A percentile compares a stretch with the other conserved stretches of the same genome.
phyloP scores from a whole-genome alignment of 2,797 vertebrate species.

The Emydoidea blandingii region DNA sequence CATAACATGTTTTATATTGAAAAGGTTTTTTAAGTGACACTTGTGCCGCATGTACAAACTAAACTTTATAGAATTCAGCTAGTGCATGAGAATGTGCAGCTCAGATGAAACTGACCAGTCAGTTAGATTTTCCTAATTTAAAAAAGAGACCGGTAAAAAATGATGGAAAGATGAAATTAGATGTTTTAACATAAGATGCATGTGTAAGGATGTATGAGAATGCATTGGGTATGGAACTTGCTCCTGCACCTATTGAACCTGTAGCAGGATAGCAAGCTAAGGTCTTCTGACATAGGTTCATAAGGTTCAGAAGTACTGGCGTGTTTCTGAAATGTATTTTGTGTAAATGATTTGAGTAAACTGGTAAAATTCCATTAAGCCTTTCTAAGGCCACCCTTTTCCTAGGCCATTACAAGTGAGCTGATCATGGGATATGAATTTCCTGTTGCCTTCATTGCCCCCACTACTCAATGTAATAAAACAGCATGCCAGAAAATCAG shows the following conservation, averaged over 20 bases:
- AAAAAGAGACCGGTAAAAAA: background rate
- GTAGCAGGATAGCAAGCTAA: fast-evolving
- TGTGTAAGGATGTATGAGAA: fast-evolving
- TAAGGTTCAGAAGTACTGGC: background rate
- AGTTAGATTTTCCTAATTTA: background rate
- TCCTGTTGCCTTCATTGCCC: conserved; percentile 21
- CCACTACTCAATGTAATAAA: background rate
- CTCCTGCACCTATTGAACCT: fast-evolving
- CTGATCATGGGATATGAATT: background rate
- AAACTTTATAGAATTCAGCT: background rate
- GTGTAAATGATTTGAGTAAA: background rate
- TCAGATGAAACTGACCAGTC: background rate
- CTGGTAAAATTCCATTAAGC: conserved; percentile 48
- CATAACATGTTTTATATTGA: fast-evolving
- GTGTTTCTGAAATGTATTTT: fast-evolving
- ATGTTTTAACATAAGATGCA: fast-evolving
- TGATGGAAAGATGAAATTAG: background rate
- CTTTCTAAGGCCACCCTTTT: background rate
- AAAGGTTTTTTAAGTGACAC: background rate
- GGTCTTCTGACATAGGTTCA: background rate
- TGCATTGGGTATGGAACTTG: background rate
- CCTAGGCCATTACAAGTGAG: background rate
- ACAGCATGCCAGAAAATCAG: background rate
- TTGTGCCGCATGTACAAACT: too few relatives aligned
- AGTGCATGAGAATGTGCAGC: background rate